These are phyloP conservation scores for Saguinus imperator DNA, from an alignment of 2,113 vertebrate genomes.

Conservation along the genomic window DNA sequence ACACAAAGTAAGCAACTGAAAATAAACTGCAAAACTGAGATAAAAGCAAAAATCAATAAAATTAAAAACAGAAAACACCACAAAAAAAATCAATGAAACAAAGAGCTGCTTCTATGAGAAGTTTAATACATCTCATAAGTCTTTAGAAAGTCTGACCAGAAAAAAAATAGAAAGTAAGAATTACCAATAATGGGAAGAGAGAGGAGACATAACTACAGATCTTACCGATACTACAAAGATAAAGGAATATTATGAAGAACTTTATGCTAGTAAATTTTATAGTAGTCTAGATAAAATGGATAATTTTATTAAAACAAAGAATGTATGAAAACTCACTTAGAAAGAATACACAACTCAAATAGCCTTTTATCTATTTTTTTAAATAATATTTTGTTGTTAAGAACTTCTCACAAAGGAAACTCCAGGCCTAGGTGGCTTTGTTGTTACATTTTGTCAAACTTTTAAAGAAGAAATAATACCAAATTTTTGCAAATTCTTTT, in stretches of 20 bases:
- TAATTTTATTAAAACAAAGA: background rate
- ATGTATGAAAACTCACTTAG: background rate
- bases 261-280: background rate
- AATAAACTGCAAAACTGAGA: background rate
- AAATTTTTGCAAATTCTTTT: background rate
- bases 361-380: background rate
- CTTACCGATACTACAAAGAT: background rate
- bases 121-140: background rate
- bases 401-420: background rate
- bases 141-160: background rate
- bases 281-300: background rate
- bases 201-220: background rate
- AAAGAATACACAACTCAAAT: background rate
- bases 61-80: background rate
- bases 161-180: background rate
- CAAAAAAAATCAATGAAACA: background rate
- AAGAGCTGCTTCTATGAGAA: background rate
- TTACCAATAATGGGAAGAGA: background rate
- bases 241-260: background rate
- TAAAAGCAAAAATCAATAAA: background rate
- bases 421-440: background rate
- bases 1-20: background rate
- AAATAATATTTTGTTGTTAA: background rate
- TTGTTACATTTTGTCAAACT: background rate
- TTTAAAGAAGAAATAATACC: background rate